A percentile compares a stretch with the other conserved stretches of the same genome.
phyloP scores from a whole-genome alignment of 2,113 vertebrate genomes.

The Neofelis nebulosa region DNA sequence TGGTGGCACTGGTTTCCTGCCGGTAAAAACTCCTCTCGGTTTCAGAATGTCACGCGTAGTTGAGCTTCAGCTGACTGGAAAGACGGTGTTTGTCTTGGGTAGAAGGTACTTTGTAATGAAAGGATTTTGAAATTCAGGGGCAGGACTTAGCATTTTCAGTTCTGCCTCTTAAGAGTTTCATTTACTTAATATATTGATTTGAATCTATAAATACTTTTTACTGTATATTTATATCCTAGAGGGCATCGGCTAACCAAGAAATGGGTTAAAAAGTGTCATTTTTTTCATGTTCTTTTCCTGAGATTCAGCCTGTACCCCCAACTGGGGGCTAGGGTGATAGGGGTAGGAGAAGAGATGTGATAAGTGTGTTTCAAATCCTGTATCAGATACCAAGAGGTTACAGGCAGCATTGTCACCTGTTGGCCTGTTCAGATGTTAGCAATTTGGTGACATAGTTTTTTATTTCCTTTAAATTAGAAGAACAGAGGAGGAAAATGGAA shows the following conservation, averaged over 20 bases:
- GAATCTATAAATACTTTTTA: constrained; percentile 43
- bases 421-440: background rate
- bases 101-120: constrained; percentile 38
- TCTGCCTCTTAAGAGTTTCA: constrained; percentile 43
- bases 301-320: background rate
- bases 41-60: background rate
- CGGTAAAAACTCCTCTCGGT: background rate
- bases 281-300: background rate
- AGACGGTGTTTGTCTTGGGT: constrained; percentile 17
- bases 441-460: constrained; percentile 50
- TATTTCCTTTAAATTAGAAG: constrained; percentile 84
- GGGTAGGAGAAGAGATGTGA: background rate
- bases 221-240: background rate
- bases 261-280: background rate
- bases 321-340: background rate
- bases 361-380: background rate
- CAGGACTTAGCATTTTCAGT: background rate
- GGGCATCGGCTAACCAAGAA: background rate
- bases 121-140: background rate
- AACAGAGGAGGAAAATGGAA: constrained; percentile 86
- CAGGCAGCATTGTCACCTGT: background rate
- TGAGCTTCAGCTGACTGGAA: background rate
- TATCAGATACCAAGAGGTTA: background rate
- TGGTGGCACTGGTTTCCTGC: background rate
- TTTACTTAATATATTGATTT: constrained; percentile 43